Base-by-base conservation (phyloP, 1,140 invertebrate species). In the Steinernema feltiae region DNA sequence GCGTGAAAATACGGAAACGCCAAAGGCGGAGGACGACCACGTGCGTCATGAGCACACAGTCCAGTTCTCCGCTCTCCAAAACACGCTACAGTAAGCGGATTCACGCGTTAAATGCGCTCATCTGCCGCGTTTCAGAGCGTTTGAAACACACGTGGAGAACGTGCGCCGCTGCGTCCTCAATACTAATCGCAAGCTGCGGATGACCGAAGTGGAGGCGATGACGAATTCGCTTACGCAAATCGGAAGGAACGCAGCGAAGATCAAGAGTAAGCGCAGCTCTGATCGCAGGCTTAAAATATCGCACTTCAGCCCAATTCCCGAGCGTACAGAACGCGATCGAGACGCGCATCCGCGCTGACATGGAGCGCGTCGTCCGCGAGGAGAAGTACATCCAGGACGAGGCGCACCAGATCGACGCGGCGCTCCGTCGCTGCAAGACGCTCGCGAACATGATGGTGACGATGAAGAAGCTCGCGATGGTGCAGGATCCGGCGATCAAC, bases 401-500 rank as follows among this genome's bases (percentile, higher is more conserved):
- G 74, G 74, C 46, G 46, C 18, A 72, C 12, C 35, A 73, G 21
- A 76, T 84, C 41, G 82, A 84, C 76, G 71, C 80, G n/a, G 79
- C 78, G 41, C 73, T 84, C 27, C 71, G 83, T 46, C 32, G 82
- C 21, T 84, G 83, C 75, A 84, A 84, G 74, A 82, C 80, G 29
- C 48, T 84, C 1, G 83, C 83, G 1, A 85, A 85, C 63, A 83
- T 84, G 29, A 76, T 84, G 80, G 84, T 83, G 17, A 85, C 84
- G 31, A 85, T 85, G 84, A 85, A 86, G 71, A 85, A 86, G 48
- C 69, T 85, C 29, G 85, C 85, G 7, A 81, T 86, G 80, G 81
- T 84, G 15, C 83, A 84, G 53, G 83, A 84, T 71, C 82, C 81
- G 29, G 70, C 81, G 73, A 41, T 35, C 69, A 21, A 71, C 74